Evolutionary conservation across 2,797 vertebrate species (phyloP).

Genomic region (Enteromius unitaeniatus): DNA sequence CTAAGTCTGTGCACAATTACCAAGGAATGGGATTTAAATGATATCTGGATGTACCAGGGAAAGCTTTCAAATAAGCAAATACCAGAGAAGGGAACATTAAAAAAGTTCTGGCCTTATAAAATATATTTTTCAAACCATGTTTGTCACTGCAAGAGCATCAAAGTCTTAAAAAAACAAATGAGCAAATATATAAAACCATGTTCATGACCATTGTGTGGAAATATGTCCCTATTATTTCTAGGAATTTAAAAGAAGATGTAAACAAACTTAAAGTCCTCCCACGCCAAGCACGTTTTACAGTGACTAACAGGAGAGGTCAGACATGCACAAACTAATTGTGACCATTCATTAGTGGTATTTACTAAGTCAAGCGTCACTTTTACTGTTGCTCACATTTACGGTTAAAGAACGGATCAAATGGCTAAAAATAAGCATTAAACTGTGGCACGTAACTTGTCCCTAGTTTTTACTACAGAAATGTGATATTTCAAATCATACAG

Average conservation of each 20-base stretch:
- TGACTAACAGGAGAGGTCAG: constrained; percentile 38
- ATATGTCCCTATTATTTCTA: constrained; percentile 35
- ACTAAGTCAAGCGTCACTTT: not conserved
- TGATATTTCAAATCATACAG: not conserved
- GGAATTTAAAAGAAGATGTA: constrained; percentile 52
- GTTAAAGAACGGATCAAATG: not conserved
- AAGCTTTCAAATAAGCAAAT: constrained; percentile 48
- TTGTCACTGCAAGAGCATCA: constrained; percentile 37
- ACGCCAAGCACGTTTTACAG: constrained; percentile 29
- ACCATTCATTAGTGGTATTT: not conserved
- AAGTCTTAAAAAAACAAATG: constrained; percentile 56
- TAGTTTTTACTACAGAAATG: not conserved
- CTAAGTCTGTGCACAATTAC: no score
- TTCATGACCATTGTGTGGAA: constrained; percentile 49
- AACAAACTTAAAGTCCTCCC: constrained; percentile 48
- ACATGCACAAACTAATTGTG: not conserved
- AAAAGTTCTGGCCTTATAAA: constrained; percentile 47
- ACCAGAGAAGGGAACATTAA: constrained; percentile 32
- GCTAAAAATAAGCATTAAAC: not conserved
- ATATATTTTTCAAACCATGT: constrained; percentile 48
- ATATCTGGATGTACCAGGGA: constrained; percentile 24
- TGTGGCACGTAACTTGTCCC: not conserved
- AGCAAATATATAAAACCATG: constrained; percentile 51
- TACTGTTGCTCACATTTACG: constrained; percentile 1
- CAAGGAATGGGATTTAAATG: not conserved